These are phyloP conservation scores for Heterodera schachtii DNA, from an alignment of 1,140 invertebrate species.

Conservation along the genomic window DNA sequence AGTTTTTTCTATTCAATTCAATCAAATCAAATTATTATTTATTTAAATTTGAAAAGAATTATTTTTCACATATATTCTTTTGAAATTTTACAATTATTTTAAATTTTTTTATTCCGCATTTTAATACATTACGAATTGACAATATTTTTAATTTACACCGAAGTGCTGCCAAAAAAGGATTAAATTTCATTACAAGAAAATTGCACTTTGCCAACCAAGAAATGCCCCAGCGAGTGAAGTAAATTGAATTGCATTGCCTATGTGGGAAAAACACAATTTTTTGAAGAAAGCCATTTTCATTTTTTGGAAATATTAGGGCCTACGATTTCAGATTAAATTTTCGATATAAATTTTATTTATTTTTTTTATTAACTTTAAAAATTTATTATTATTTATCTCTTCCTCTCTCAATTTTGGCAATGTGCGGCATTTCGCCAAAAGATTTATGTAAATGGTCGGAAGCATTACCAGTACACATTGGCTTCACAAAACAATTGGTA, in stretches of 20 bases:
- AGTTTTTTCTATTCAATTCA: too few species aligned
- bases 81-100: too few species aligned
- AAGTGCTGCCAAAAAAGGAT: background rate
- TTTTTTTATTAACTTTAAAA: background rate
- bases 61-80: too few species aligned
- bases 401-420: slow-evolving; percentile 5
- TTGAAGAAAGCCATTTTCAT: background rate
- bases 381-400: background rate
- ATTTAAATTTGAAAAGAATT: too few species aligned
- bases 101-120: too few species aligned
- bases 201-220: background rate
- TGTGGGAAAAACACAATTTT: background rate
- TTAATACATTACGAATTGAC: too few species aligned
- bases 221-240: background rate
- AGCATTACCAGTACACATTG: slow-evolving; percentile 63
- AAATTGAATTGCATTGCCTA: slow-evolving; percentile 11
- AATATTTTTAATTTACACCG: background rate
- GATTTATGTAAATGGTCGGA: slow-evolving; percentile 59
- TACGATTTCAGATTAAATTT: background rate
- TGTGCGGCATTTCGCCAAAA: slow-evolving; percentile 43
- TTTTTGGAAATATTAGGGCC: too few species aligned
- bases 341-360: background rate
- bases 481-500: slow-evolving; percentile 63
- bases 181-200: background rate
- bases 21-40: too few species aligned